Evolutionary conservation across 2,113 vertebrate genomes (phyloP).

Genomic region (Heliornis fulica): DNA sequence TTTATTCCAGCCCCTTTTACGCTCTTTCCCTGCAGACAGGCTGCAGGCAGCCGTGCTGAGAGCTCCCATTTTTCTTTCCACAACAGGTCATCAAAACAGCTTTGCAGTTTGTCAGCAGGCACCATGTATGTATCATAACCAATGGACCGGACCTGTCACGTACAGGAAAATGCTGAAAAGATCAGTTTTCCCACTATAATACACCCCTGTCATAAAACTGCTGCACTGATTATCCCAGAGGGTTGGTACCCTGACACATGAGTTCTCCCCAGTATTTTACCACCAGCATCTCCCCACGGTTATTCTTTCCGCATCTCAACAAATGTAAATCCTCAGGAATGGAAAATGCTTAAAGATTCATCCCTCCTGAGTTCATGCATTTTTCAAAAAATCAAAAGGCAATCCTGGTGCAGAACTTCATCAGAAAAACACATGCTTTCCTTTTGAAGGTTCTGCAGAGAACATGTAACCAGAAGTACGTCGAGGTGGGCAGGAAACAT

Average conservation of each 20-base stretch:
- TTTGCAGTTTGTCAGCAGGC: background rate
- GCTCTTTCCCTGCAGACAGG: background rate
- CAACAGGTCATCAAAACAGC: slow-evolving; percentile 13
- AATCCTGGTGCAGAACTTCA: background rate
- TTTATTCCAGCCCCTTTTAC: background rate
- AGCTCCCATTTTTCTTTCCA: background rate
- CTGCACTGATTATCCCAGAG: background rate
- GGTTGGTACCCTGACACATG: background rate
- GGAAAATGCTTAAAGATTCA: background rate
- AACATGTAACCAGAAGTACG: background rate
- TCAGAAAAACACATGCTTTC: background rate
- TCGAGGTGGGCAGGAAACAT: background rate
- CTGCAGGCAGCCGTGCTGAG: background rate
- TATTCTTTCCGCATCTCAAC: background rate
- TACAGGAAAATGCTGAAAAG: background rate
- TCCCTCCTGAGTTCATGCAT: background rate
- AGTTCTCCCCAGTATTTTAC: background rate
- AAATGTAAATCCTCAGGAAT: background rate
- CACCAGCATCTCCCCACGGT: background rate
- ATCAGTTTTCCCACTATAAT: background rate
- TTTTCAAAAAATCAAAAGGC: background rate
- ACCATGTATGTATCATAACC: background rate
- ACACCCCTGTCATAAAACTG: background rate
- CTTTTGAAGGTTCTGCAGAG: slow-evolving; percentile 9
- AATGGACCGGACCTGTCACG: background rate